These are phyloP conservation scores for Drosophila stalkeri DNA, from an alignment of 2,888 invertebrate genomes.

Conservation along the genomic window DNA sequence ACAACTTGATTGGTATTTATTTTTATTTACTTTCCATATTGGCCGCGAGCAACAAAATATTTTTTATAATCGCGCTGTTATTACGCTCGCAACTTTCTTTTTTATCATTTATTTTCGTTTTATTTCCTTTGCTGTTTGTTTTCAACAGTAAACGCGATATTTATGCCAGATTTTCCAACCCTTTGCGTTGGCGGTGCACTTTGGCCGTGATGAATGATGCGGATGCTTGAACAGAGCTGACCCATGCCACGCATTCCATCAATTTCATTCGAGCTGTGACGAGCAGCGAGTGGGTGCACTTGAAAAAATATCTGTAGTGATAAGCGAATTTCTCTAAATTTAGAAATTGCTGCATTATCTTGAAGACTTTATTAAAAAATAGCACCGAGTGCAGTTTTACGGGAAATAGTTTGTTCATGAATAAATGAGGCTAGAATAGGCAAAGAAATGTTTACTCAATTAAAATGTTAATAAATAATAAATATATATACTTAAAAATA, in stretches of 20 bases:
- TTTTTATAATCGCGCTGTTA: conserved; percentile 18
- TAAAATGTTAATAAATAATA: neutral
- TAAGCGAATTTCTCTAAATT: neutral
- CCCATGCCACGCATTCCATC: conserved; percentile 42
- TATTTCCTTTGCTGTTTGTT: conserved; percentile 1
- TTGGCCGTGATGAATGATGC: conserved; percentile 50
- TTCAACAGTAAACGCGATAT: conserved; percentile 20
- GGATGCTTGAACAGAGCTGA: conserved; percentile 41
- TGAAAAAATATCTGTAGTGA: neutral
- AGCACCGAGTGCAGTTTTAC: neutral
- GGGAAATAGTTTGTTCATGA: neutral
- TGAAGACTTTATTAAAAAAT: neutral
- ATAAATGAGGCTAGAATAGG: neutral
- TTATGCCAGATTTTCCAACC: conserved; percentile 19
- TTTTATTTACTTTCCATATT: conserved; percentile 19
- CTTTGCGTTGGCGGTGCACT: neutral
- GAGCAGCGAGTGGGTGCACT: conserved; percentile 6
- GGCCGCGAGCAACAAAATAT: conserved; percentile 4
- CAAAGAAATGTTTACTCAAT: neutral
- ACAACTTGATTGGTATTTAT: conserved; percentile 61
- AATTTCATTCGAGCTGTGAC: conserved; percentile 44
- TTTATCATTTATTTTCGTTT: conserved; percentile 7
- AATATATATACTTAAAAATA: no score
- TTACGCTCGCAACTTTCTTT: neutral
- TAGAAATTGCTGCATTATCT: no score